Evolutionary conservation across 2,888 invertebrate species (phyloP), one percentile per base, ranked within the genome.

Genomic region (Scaptomyza reducta): DNA sequence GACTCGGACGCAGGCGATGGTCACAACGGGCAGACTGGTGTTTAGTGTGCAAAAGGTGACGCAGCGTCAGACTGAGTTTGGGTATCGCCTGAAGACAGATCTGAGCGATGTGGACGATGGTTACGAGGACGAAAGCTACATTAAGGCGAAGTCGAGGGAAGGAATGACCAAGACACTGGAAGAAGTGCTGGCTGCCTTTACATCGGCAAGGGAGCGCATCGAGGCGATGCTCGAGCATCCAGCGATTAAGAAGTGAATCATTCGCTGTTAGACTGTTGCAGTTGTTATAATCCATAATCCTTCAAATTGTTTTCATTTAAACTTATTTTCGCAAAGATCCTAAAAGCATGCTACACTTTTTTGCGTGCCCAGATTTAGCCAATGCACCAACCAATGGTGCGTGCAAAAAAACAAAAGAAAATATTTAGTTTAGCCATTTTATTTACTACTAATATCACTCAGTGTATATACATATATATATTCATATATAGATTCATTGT

Each of bases 101-200:
- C 49, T 56, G 14, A 58, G 62, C 35, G 45, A 70, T 6, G 53
- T 38, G 10, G 49, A 57, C 3, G 57, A 40, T 6, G 18, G 35
- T n/a, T 27, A 42, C 1, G 14, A 41, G 29, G 14, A 82, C 64
- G n/a, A 27, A 47, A 29, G 46, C 58, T 69, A 16, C 71, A 77
- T 29, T 65, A 69, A n/a, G 0, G n/a, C 13, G 41, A 29, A 4
- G 69, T 56, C 38, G 59, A 63, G 2, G 65, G 53, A 16, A 49
- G 58, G 40, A 60, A 6, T 49, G 18, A 50, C 62, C 1, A 69
- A 89, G 73, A 89, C 90, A 0, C 73, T 91, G 44, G 89, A 91
- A 41, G 91, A 92, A 57, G 90, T 91, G 25, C 80, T 91, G 82
- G 71, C 84, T 31, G 90, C 90, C 3, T 91, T 90, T 57, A 80